A percentile compares a stretch with the other conserved stretches of the same genome.
Conservation (phyloP, 2,113 vertebrate species). For the Poeciliopsis prolifica region DNA sequence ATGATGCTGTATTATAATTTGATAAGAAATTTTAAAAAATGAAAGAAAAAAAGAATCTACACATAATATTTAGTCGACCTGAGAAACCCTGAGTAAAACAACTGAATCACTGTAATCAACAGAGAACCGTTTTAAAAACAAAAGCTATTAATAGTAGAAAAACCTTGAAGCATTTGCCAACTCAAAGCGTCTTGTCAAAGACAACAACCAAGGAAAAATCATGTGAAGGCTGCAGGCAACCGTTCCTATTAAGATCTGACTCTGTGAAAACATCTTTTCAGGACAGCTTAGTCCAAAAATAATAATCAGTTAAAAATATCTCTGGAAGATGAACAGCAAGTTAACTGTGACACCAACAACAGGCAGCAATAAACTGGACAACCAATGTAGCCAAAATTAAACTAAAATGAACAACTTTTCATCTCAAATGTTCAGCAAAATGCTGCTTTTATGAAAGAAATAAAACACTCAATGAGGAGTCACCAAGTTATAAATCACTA, state of each 20-base stretch:
- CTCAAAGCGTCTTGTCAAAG: conserved; percentile 22
- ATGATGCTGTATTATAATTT: no score
- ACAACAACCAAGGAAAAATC: conserved; percentile 1
- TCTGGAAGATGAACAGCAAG: not conserved
- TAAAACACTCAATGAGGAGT: no score
- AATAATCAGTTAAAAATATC: conserved; percentile 47
- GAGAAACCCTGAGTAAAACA: no score
- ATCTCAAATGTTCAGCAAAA: not conserved
- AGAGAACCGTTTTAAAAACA: not conserved
- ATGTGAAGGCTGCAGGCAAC: not conserved
- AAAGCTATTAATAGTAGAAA: conserved; percentile 23
- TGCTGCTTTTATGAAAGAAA: not conserved
- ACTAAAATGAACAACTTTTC: not conserved
- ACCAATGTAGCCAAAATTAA: not conserved
- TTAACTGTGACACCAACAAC: not conserved
- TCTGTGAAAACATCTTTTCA: not conserved
- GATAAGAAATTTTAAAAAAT: no score
- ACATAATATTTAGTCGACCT: no score
- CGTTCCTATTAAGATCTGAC: not conserved
- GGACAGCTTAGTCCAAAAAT: conserved; percentile 24
- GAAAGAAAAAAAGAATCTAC: no score
- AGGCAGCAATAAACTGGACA: not conserved
- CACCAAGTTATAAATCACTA: not conserved
- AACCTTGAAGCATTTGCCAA: not conserved
- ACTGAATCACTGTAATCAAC: no score